Evolutionary conservation across 2,888 invertebrate species (phyloP).

Genomic region (Lycia hirtaria): DNA sequence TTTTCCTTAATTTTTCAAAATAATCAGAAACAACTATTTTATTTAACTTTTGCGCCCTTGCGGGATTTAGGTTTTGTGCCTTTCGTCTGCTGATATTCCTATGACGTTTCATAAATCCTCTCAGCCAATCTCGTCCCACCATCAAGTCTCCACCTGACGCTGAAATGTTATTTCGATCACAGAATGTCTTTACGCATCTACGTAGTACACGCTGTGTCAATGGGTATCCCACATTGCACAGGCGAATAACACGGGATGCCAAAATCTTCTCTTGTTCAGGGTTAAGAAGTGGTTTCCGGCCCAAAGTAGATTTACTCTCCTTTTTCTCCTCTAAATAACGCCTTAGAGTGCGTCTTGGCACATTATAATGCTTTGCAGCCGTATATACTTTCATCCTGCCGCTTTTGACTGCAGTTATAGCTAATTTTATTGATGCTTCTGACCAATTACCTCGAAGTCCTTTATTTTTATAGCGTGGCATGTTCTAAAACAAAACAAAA

Average conservation of each 20-base stretch:
- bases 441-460: not conserved
- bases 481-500: not conserved
- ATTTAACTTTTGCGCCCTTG: conserved; percentile 23
- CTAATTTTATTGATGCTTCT: too few species aligned
- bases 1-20: conserved; percentile 8
- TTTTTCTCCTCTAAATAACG: not conserved
- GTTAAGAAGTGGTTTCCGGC: not conserved
- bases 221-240: not conserved
- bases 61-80: too few species aligned
- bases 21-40: conserved; percentile 19
- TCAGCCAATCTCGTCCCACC: conserved; percentile 20
- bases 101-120: conserved; percentile 9
- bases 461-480: not conserved
- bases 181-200: not conserved
- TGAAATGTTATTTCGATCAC: not conserved
- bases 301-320: not conserved
- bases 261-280: not conserved
- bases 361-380: not conserved
- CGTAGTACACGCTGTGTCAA: not conserved
- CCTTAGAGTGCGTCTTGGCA: not conserved
- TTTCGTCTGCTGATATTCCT: too few species aligned
- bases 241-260: not conserved
- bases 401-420: not conserved
- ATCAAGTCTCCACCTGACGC: not conserved
- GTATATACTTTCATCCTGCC: not conserved